Conservation (phyloP, 2,888 invertebrate genomes). For the Hermaeophaga mercurialis region DNA sequence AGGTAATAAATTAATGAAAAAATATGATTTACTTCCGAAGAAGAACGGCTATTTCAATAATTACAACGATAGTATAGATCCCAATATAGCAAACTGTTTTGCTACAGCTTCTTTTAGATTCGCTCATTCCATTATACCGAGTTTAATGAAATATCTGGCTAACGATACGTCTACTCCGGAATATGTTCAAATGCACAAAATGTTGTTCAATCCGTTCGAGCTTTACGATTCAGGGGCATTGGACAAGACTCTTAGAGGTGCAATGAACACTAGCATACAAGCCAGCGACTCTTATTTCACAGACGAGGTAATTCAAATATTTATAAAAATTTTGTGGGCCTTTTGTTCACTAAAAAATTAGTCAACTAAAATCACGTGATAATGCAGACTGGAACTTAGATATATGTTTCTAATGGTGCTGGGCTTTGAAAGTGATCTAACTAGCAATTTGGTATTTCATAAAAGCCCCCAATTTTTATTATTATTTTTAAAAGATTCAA, state of each 20-base stretch:
- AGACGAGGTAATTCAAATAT: constrained; percentile 66
- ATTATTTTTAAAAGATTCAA: too few species aligned
- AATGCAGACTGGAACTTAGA: too few species aligned
- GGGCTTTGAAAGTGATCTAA: too few species aligned
- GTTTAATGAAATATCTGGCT: constrained; percentile 70
- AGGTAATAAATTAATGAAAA: constrained; percentile 64
- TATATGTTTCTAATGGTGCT: too few species aligned
- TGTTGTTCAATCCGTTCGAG: constrained; percentile 80
- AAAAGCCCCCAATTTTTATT: too few species aligned
- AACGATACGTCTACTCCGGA: constrained; percentile 60
- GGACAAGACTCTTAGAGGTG: constrained; percentile 68
- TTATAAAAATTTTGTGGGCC: too few species aligned
- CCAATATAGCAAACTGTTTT: constrained; percentile 83
- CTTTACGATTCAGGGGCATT: constrained; percentile 68
- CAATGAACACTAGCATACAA: constrained; percentile 69
- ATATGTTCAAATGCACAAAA: constrained; percentile 75
- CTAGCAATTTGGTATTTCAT: too few species aligned
- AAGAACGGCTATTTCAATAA: constrained; percentile 59
- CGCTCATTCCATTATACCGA: constrained; percentile 84
- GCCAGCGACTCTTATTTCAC: constrained; percentile 68
- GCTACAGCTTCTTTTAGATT: constrained; percentile 86
- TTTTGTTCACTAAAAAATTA: too few species aligned
- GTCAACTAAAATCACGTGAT: too few species aligned
- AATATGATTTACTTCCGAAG: constrained; percentile 61
- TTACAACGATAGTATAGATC: constrained; percentile 72